Evolutionary conservation across 92 coral and sea anemone species (phyloP).

Genomic region (Parazoanthus atlanticus): DNA sequence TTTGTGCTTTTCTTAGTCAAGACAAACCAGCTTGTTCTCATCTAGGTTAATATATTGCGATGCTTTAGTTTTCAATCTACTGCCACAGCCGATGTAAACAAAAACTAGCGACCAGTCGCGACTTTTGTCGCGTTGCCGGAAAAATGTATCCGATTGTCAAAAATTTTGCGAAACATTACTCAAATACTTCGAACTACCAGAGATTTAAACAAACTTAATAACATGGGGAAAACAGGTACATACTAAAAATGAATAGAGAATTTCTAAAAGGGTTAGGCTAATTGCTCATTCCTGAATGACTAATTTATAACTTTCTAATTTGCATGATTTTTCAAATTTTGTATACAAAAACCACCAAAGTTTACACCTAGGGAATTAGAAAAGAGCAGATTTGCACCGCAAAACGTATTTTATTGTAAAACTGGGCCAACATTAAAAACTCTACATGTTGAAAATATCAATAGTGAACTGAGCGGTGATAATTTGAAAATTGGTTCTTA

Average conservation of each 20-base stretch:
- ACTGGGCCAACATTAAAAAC: background rate
- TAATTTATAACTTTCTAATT: too few species aligned
- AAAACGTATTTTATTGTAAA: too few species aligned
- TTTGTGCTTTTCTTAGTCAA: background rate
- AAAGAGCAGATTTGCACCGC: background rate
- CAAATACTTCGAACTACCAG: background rate
- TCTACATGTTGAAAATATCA: background rate
- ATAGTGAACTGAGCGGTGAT: too few species aligned
- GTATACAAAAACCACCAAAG: background rate
- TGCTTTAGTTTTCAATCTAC: background rate
- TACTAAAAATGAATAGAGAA: background rate
- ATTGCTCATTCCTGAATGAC: background rate
- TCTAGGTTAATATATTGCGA: background rate
- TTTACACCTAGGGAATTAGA: background rate
- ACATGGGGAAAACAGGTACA: background rate
- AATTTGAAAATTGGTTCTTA: too few species aligned
- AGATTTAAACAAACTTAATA: background rate
- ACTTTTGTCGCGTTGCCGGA: background rate
- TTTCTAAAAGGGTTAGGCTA: background rate
- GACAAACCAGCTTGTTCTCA: background rate
- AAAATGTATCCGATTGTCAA: background rate
- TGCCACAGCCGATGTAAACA: background rate
- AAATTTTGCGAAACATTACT: background rate
- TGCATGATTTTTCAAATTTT: background rate
- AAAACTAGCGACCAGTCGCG: background rate